A percentile compares a stretch with the other conserved stretches of the same genome.
Evolutionary conservation across 2,797 vertebrate species (phyloP).

Genomic region (Bothrops alternatus): DNA sequence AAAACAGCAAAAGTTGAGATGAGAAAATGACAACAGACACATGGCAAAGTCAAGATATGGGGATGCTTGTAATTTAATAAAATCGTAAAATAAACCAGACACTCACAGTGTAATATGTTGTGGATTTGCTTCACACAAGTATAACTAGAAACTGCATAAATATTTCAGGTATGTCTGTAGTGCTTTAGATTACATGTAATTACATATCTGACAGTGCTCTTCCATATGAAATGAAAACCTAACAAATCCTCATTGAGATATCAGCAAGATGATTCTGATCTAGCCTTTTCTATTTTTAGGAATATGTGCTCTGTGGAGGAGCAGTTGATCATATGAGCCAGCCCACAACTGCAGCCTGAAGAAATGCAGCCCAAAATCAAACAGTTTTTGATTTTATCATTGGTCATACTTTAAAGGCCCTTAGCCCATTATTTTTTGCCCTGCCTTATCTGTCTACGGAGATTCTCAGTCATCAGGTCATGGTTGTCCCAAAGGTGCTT

Average conservation of each 20-base stretch:
- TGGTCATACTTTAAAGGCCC: neutral
- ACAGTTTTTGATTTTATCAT: neutral
- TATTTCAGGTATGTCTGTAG: neutral
- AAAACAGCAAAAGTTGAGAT: neutral
- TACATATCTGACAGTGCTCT: neutral
- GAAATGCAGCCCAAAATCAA: fast-evolving
- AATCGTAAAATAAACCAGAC: neutral
- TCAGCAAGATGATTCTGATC: neutral
- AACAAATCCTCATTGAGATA: neutral
- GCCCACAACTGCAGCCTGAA: neutral
- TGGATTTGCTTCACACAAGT: neutral
- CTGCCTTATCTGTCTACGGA: neutral
- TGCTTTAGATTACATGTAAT: neutral
- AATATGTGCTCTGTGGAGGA: neutral
- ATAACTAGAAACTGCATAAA: neutral
- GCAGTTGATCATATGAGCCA: neutral
- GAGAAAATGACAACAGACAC: neutral
- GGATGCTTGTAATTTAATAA: neutral
- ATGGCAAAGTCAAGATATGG: neutral
- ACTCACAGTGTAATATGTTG: neutral
- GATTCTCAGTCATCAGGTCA: neutral
- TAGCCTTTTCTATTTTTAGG: neutral
- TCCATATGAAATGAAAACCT: neutral
- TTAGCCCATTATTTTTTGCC: neutral
- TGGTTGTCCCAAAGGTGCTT: neutral